Percentiles rank a stretch among this genome's conserved stretches.
These are phyloP conservation scores for Trachops cirrhosus DNA, from an alignment of 2,797 vertebrate genomes.

Conservation along the genomic window DNA sequence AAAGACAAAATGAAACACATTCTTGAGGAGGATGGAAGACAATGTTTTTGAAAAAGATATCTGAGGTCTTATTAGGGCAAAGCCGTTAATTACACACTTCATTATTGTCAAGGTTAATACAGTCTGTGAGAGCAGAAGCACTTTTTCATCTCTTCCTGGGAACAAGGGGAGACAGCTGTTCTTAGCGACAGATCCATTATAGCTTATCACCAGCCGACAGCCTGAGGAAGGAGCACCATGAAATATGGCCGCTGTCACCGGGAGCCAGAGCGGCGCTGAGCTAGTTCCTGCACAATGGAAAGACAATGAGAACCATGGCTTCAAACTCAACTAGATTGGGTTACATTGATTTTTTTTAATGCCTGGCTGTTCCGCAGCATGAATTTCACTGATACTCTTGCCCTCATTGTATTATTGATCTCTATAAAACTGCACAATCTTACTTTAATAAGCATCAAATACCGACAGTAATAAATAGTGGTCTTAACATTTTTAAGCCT, in stretches of 20 bases:
- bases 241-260: conserved; percentile 96
- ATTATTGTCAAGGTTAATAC: conserved; percentile 97
- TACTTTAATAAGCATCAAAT: conserved; percentile 52
- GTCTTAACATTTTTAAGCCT: neutral
- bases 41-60: conserved; percentile 46
- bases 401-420: conserved; percentile 56
- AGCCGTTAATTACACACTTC: conserved; percentile 94
- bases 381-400: conserved; percentile 81
- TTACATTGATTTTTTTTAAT: conserved; percentile 81
- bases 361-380: conserved; percentile 77
- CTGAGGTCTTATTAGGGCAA: conserved; percentile 84
- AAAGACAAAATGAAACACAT: conserved; percentile 36
- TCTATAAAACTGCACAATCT: conserved; percentile 14
- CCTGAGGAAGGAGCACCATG: conserved; percentile 82
- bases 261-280: conserved; percentile 74
- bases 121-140: conserved; percentile 85
- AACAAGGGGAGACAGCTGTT: conserved; percentile 86
- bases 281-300: conserved; percentile 69
- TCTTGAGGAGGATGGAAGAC: conserved; percentile 7
- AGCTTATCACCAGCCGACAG: conserved; percentile 95
- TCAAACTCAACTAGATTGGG: conserved; percentile 82
- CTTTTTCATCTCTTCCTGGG: conserved; percentile 87
- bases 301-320: conserved; percentile 64
- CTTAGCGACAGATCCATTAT: conserved; percentile 92
- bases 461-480: neutral